These are phyloP conservation scores for Graphium colonna DNA, from an alignment of 2,888 invertebrate genomes.

Conservation along the genomic window DNA sequence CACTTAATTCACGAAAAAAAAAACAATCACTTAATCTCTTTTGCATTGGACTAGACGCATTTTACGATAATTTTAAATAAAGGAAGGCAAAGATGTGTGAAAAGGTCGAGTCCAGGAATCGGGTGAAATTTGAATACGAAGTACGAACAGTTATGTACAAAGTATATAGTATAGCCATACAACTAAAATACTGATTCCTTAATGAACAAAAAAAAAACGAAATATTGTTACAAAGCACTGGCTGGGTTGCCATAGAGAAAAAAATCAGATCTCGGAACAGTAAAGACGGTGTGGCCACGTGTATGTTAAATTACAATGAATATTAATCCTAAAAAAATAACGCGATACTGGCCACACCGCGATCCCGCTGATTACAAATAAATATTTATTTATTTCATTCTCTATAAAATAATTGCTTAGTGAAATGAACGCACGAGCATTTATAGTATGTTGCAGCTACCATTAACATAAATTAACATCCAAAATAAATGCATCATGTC, in stretches of 20 bases:
- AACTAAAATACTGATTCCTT: conserved; percentile 69
- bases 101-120: conserved; percentile 45
- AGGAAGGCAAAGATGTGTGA: conserved; percentile 75
- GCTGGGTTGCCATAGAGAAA: conserved; percentile 54
- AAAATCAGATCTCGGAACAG: conserved; percentile 64
- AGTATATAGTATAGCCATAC: conserved; percentile 53
- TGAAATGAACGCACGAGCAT: conserved; percentile 71
- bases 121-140: conserved; percentile 40
- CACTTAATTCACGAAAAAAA: conserved; percentile 59
- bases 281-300: conserved; percentile 48
- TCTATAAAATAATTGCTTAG: conserved; percentile 66
- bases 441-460: conserved; percentile 74
- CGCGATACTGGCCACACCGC: conserved; percentile 49
- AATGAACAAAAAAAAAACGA: conserved; percentile 14
- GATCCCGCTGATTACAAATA: conserved; percentile 54
- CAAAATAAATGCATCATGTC: conserved; percentile 78
- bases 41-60: conserved; percentile 78
- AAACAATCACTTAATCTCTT: conserved; percentile 72
- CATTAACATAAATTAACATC: conserved; percentile 77
- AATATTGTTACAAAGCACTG: conserved; percentile 64
- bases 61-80: conserved; percentile 61
- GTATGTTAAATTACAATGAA: conserved; percentile 42
- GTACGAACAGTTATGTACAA: conserved; percentile 58
- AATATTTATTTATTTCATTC: conserved; percentile 48
- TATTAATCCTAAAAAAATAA: conserved; percentile 61